phyloP scores from a whole-genome alignment of 2,113 vertebrate species.

The Coryphaenoides rupestris region DNA sequence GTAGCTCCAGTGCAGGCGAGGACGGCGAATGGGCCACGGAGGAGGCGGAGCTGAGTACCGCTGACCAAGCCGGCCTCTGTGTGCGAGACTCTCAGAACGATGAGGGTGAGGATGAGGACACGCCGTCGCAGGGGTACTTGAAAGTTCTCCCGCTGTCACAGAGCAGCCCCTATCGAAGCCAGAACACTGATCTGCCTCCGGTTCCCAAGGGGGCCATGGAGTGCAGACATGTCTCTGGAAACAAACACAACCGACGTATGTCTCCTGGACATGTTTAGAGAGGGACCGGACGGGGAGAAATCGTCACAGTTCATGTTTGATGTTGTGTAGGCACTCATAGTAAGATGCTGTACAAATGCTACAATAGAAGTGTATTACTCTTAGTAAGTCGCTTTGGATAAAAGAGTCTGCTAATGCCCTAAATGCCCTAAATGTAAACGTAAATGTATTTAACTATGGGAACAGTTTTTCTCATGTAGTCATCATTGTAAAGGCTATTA shows the following conservation, averaged over 20 bases:
- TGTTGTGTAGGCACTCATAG: no score
- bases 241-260: not conserved
- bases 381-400: no score
- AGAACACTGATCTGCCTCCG: conserved; percentile 10
- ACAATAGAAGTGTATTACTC: no score
- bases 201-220: not conserved
- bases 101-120: conserved; percentile 3
- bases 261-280: not conserved
- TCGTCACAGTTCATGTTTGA: no score
- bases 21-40: not conserved
- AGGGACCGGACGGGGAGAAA: no score
- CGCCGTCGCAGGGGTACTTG: conserved; percentile 20
- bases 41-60: not conserved
- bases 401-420: no score
- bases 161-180: conserved; percentile 50
- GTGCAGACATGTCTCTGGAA: not conserved
- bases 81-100: not conserved
- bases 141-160: conserved; percentile 10
- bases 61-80: not conserved
- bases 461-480: no score
- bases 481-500: no score
- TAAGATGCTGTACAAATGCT: no score
- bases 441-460: no score
- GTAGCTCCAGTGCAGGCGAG: not conserved
- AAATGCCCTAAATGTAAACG: no score